A percentile compares a stretch with the other conserved stretches of the same genome.
Evolutionary conservation across 2,113 vertebrate species (phyloP).

Genomic region (Chascanopsetta lugubris): DNA sequence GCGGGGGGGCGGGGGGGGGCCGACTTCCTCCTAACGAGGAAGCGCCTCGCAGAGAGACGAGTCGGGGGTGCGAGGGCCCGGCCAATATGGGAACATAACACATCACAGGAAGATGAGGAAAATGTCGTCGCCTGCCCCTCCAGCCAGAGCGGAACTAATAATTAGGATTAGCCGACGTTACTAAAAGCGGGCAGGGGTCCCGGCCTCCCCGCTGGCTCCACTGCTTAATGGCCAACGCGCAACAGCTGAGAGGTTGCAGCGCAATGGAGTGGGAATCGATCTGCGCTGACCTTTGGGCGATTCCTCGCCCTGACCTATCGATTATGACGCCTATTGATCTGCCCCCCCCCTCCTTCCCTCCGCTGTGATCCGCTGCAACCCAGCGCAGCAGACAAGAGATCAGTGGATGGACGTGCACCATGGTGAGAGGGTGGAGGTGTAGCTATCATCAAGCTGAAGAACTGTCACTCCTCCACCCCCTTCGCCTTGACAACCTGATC

Average conservation of each 20-base stretch:
- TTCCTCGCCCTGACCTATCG: conserved; percentile 75
- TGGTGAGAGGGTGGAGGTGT: conserved; percentile 41
- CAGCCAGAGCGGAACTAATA: conserved; percentile 65
- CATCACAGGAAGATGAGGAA: conserved; percentile 62
- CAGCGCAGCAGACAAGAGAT: conserved; percentile 52
- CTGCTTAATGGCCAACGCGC: conserved; percentile 63
- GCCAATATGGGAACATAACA: conserved; percentile 58
- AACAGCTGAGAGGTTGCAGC: conserved; percentile 61
- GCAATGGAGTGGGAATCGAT: conserved; percentile 63
- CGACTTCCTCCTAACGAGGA: conserved; percentile 75
- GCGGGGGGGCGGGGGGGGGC: conserved; percentile 57
- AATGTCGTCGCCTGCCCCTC: conserved; percentile 51
- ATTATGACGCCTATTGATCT: conserved; percentile 66
- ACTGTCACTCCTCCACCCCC: conserved; percentile 58
- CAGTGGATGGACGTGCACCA: conserved; percentile 36
- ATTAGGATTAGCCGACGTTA: conserved; percentile 72
- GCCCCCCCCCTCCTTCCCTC: too few relatives aligned
- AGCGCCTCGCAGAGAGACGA: conserved; percentile 62
- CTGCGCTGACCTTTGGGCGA: conserved; percentile 57
- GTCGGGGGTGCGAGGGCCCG: conserved; percentile 64
- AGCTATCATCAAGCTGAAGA: conserved; percentile 64
- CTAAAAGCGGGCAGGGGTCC: conserved; percentile 54
- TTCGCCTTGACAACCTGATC: conserved; percentile 49
- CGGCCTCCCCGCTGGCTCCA: conserved; percentile 48
- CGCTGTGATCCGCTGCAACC: conserved; percentile 50